phyloP scores from a whole-genome alignment of 2,113 vertebrate genomes.

The Cyprinodon brontotheroides region DNA sequence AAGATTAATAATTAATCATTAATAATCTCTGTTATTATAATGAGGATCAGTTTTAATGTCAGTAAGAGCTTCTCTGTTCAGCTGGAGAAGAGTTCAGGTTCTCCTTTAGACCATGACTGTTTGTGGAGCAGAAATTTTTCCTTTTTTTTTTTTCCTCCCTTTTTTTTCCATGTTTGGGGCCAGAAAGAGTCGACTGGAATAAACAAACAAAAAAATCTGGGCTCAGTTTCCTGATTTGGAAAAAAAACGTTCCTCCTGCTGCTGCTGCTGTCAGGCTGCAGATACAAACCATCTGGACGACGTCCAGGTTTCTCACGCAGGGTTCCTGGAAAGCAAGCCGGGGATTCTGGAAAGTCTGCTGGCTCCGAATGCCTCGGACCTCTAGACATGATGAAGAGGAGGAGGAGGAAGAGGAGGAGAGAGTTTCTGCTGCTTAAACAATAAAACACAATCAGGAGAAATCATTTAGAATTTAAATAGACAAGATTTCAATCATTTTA shows the following conservation, averaged over 20 bases:
- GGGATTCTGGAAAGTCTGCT: not conserved
- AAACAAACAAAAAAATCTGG: not conserved
- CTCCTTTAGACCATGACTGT: too few relatives aligned
- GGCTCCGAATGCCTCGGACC: not conserved
- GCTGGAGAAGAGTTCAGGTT: not conserved
- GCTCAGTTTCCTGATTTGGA: not conserved
- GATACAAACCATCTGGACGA: constrained; percentile 11
- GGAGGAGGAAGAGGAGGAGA: not conserved
- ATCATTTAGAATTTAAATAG: not conserved
- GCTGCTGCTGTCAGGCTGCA: not conserved
- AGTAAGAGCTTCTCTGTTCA: too few relatives aligned
- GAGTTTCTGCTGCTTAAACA: not conserved
- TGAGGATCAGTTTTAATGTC: too few relatives aligned
- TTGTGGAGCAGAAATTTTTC: not conserved
- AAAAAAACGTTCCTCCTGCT: not conserved
- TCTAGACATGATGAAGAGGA: not conserved
- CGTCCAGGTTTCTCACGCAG: constrained; percentile 7
- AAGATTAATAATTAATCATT: too few relatives aligned
- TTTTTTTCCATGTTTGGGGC: not conserved
- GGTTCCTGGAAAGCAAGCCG: constrained; percentile 16
- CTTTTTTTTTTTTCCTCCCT: not conserved
- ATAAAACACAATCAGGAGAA: not conserved
- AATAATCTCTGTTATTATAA: too few relatives aligned
- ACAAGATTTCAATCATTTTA: too few relatives aligned
- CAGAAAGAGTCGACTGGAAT: not conserved